Percentiles rank a stretch among this genome's conserved stretches.
Evolutionary conservation across 1,140 invertebrate genomes (phyloP).

Genomic region (Archegozetes longisetosus): DNA sequence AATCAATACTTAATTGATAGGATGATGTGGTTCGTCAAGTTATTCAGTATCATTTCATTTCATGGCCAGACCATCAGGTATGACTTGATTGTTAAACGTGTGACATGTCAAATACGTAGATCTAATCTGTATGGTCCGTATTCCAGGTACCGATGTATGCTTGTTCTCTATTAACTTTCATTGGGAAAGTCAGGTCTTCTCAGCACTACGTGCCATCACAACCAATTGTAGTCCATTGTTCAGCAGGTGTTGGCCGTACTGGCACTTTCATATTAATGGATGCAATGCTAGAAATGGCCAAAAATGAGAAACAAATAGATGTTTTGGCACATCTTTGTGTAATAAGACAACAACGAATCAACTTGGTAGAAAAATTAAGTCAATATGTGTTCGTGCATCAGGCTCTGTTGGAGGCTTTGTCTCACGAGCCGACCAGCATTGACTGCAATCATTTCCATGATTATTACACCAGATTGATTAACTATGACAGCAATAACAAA

Average conservation of each 20-base stretch:
- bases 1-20: too few species aligned
- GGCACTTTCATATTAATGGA: constrained; percentile 33
- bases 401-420: constrained; percentile 31
- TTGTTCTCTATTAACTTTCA: constrained; percentile 9
- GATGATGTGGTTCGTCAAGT: constrained; percentile 15
- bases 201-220: background rate
- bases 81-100: too few species aligned
- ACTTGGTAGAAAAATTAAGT: constrained; percentile 40
- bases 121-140: too few species aligned
- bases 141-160: constrained; percentile 16
- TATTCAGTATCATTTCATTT: constrained; percentile 21
- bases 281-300: constrained; percentile 27
- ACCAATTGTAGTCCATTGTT: constrained; percentile 20
- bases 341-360: constrained; percentile 29
- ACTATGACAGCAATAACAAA: background rate
- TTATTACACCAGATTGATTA: background rate
- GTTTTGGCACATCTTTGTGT: constrained; percentile 29
- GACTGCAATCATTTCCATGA: constrained; percentile 2
- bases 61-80: constrained; percentile 20
- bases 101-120: too few species aligned
- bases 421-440: constrained; percentile 25
- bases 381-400: constrained; percentile 39
- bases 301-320: constrained; percentile 26
- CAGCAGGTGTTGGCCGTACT: constrained; percentile 26
- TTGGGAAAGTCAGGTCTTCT: background rate